phyloP scores from a whole-genome alignment of 2,113 vertebrate genomes.

The Lampris megalopsis region DNA sequence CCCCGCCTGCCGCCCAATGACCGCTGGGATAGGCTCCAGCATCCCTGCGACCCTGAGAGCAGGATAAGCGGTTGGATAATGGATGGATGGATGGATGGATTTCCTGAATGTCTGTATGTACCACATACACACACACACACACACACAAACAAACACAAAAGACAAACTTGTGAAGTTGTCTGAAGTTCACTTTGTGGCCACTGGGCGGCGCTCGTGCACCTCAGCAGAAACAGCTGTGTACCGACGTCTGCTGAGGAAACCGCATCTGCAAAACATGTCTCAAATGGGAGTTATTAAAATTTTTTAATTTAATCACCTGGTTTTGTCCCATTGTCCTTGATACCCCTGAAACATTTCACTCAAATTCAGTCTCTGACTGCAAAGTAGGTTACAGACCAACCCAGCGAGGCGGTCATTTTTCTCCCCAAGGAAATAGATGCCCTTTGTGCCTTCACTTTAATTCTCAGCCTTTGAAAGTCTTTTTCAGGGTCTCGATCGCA shows the following conservation, averaged over 20 bases:
- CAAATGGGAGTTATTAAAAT: not conserved
- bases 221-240: not conserved
- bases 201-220: slow-evolving; percentile 58
- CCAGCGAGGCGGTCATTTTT: slow-evolving; percentile 27
- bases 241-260: not conserved
- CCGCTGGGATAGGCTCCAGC: too few relatives aligned
- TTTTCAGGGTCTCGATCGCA: slow-evolving; percentile 49
- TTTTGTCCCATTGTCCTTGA: not conserved
- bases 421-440: not conserved
- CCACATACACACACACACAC: too few relatives aligned
- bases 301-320: not conserved
- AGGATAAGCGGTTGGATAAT: too few relatives aligned
- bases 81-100: too few relatives aligned
- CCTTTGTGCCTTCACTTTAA: slow-evolving; percentile 36
- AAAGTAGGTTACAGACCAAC: too few relatives aligned
- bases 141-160: not conserved
- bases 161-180: not conserved
- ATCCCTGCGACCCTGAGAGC: too few relatives aligned
- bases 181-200: slow-evolving; percentile 41
- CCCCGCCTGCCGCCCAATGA: too few relatives aligned
- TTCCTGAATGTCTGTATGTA: too few relatives aligned
- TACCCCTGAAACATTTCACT: too few relatives aligned
- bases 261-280: slow-evolving; percentile 1
- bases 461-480: slow-evolving; percentile 45
- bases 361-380: too few relatives aligned